Conservation (phyloP, 2,113 vertebrate species). For the Apodemus speciosus region DNA sequence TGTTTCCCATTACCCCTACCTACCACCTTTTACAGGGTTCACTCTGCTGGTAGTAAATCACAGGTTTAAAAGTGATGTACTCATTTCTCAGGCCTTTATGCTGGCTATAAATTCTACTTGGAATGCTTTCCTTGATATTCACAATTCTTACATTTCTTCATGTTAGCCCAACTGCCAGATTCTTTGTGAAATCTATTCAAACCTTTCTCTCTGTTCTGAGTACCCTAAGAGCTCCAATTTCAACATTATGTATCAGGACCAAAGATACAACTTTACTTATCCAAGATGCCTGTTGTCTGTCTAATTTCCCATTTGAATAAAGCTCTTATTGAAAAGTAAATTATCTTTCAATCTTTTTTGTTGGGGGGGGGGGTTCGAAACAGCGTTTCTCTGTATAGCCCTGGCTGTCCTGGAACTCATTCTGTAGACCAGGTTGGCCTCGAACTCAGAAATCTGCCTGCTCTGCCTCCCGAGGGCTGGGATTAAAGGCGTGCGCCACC, state of each 20-base stretch:
- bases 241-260: background rate
- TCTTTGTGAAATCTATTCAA: constrained; percentile 12
- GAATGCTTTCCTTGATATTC: background rate
- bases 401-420: no score
- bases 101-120: background rate
- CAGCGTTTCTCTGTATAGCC: no score
- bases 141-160: constrained; percentile 43
- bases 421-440: no score
- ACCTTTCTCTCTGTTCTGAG: background rate
- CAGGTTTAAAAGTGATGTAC: background rate
- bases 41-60: background rate
- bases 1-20: background rate
- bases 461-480: no score
- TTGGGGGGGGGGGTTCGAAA: no score
- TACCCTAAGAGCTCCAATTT: background rate
- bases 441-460: no score
- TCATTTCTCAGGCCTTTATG: background rate
- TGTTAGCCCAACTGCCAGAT: background rate
- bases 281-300: constrained; percentile 7
- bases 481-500: no score
- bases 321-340: background rate
- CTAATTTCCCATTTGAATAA: constrained; percentile 34
- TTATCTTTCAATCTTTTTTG: background rate
- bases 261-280: constrained; percentile 42
- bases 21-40: background rate